A percentile compares a stretch with the other conserved stretches of the same genome.
Conservation (phyloP, 1,140 invertebrate genomes). For the Nephotettix cincticeps region DNA sequence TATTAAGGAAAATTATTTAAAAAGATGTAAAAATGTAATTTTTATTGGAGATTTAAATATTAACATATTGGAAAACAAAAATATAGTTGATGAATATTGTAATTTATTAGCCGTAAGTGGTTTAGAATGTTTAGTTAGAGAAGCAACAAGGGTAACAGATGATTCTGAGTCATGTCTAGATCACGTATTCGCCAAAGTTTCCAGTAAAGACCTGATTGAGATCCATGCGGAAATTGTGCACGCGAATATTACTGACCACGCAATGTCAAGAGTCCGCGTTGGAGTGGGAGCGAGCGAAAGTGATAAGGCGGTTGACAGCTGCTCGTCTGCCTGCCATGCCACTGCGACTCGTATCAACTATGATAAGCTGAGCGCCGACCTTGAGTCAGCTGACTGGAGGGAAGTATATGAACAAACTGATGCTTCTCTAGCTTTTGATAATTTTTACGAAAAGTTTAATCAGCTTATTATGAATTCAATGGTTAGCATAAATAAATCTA, state of each 20-base stretch:
- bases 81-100: not conserved
- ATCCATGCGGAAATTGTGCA: not conserved
- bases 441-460: too few species aligned
- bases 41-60: not conserved
- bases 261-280: not conserved
- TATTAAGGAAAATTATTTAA: too few species aligned
- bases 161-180: not conserved
- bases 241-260: not conserved
- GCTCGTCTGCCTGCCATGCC: too few species aligned
- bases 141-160: not conserved
- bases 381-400: not conserved
- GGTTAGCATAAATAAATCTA: too few species aligned
- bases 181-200: not conserved
- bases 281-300: not conserved
- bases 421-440: not conserved
- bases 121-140: not conserved
- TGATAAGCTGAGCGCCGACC: not conserved
- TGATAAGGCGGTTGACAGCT: not conserved
- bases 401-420: not conserved
- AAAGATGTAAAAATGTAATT: too few species aligned
- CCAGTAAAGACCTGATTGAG: not conserved
- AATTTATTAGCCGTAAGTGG: not conserved
- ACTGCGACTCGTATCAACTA: not conserved
- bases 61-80: not conserved
- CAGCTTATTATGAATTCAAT: too few species aligned